These are phyloP conservation scores for Anas capensis DNA, from an alignment of 2,797 vertebrate species.

Conservation along the genomic window DNA sequence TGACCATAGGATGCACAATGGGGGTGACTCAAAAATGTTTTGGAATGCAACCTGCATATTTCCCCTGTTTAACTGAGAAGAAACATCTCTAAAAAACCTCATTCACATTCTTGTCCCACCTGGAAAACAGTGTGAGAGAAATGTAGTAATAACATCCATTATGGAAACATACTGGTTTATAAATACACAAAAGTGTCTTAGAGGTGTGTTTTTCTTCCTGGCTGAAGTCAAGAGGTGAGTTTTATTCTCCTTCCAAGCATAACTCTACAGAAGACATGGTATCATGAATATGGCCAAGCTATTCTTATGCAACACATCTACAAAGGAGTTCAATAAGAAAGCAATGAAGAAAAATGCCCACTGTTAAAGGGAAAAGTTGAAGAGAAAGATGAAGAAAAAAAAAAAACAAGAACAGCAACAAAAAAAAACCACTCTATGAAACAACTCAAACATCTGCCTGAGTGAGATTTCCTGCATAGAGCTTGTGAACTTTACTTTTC, in stretches of 20 bases:
- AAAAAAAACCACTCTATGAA: not conserved
- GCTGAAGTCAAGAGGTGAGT: not conserved
- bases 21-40: not conserved
- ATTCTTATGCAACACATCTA: not conserved
- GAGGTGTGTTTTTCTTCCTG: not conserved
- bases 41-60: not conserved
- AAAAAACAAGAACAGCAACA: not conserved
- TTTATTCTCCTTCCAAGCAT: not conserved
- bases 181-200: not conserved
- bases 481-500: not conserved
- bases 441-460: not conserved
- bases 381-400: not conserved
- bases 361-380: not conserved
- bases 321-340: not conserved
- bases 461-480: not conserved
- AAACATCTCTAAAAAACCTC: not conserved
- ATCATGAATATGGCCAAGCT: not conserved
- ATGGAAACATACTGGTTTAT: not conserved
- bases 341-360: not conserved
- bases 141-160: not conserved
- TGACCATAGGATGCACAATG: fast-evolving
- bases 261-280: not conserved
- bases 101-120: not conserved
- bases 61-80: not conserved
- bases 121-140: not conserved